A percentile compares a stretch with the other conserved stretches of the same genome.
Conservation (phyloP, 2,797 vertebrate genomes). For the Steatocranus sp. region DNA sequence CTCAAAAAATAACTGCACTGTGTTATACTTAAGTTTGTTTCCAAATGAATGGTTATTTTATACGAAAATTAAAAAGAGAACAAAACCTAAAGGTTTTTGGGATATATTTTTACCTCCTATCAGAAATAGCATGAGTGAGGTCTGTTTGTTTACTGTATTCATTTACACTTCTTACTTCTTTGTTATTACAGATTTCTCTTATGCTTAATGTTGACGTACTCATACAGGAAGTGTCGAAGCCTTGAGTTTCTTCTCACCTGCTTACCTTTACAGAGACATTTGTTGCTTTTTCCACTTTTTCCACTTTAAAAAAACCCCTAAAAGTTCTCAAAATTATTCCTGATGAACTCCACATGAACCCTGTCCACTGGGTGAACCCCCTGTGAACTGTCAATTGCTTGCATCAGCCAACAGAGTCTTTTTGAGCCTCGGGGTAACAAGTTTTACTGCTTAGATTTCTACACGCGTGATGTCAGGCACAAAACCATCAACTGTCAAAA, state of each 20-base stretch:
- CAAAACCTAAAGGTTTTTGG: background rate
- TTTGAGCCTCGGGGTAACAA: conserved; percentile 24
- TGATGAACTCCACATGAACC: conserved; percentile 42
- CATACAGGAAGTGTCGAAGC: background rate
- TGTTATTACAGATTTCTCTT: background rate
- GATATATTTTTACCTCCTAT: background rate
- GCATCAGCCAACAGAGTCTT: conserved; percentile 35
- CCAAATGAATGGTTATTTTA: background rate
- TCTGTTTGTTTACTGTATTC: background rate
- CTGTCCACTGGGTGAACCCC: conserved; percentile 39
- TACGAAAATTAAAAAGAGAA: background rate
- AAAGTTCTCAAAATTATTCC: background rate
- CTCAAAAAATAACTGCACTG: background rate
- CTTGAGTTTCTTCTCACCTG: background rate
- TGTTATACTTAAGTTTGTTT: background rate
- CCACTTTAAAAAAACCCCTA: background rate
- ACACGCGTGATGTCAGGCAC: background rate
- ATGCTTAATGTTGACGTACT: background rate
- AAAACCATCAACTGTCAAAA: conserved; percentile 10
- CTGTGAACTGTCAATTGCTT: conserved; percentile 43
- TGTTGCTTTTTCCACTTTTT: background rate
- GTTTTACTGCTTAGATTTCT: conserved; percentile 35
- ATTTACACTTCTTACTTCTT: background rate
- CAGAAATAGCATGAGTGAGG: background rate
- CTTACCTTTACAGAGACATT: background rate